Evolutionary conservation across 2,888 invertebrate species (phyloP).

Genomic region (Zygaena filipendulae): DNA sequence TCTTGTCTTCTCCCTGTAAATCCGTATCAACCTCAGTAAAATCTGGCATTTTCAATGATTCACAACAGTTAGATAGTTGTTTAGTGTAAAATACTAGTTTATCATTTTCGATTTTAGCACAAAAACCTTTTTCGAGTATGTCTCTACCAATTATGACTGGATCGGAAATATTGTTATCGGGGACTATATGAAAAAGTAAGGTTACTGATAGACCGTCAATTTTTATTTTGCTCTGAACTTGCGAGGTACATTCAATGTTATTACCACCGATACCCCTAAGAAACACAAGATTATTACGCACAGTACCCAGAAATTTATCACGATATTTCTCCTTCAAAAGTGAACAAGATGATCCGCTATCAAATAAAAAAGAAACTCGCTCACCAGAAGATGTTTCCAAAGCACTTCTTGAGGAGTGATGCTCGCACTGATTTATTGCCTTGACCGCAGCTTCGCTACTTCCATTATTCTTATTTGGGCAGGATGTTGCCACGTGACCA

Average conservation of each 20-base stretch:
- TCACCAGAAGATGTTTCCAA: conserved; percentile 16
- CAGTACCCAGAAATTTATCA: no score
- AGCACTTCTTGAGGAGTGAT: no score
- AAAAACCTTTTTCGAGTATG: conserved; percentile 9
- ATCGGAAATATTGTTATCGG: conserved; percentile 5
- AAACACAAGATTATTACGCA: no score
- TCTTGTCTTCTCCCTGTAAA: no score
- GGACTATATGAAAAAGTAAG: conserved; percentile 11
- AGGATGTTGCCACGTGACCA: conserved; percentile 10
- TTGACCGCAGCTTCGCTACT: conserved; percentile 7
- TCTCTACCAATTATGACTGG: conserved; percentile 13
- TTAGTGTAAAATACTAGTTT: conserved; percentile 1
- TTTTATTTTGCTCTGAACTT: conserved; percentile 5
- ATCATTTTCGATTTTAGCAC: conserved; percentile 11
- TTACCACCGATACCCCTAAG: no score
- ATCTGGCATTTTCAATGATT: no score
- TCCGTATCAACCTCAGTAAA: conserved; percentile 14
- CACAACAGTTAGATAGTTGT: not conserved
- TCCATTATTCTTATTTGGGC: conserved; percentile 4
- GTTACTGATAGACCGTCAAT: conserved; percentile 1
- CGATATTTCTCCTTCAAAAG: conserved; percentile 15
- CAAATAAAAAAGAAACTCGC: conserved; percentile 15
- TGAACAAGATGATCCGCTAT: conserved; percentile 19
- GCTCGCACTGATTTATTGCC: no score
- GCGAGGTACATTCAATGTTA: no score